These are phyloP conservation scores for Aporrectodea caliginosa DNA, from an alignment of 1,140 invertebrate species.

Conservation along the genomic window DNA sequence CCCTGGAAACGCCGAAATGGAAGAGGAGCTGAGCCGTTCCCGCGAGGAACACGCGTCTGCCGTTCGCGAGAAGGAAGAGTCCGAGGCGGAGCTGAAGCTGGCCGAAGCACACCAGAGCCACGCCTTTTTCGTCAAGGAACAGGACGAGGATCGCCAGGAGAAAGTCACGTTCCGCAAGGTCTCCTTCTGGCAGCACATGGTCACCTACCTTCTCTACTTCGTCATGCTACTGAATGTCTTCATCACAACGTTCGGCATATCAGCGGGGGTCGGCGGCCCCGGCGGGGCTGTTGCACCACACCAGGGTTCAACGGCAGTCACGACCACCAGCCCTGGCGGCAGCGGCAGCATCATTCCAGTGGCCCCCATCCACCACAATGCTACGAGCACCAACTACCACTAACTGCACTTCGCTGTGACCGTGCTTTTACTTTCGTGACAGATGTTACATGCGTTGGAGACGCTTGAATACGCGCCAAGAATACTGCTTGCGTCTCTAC, in stretches of 20 bases:
- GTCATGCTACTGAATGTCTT: conserved; percentile 35
- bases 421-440: too few species aligned
- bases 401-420: too few species aligned
- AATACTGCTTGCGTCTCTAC: too few species aligned
- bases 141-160: conserved; percentile 33
- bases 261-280: conserved; percentile 19
- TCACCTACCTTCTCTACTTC: conserved; percentile 35
- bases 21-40: conserved; percentile 12
- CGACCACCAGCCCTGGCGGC: not conserved
- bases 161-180: conserved; percentile 30
- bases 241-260: conserved; percentile 36
- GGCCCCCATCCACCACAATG: not conserved
- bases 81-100: conserved; percentile 33
- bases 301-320: not conserved
- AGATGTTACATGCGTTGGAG: too few species aligned
- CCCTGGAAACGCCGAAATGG: conserved; percentile 7
- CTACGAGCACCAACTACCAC: not conserved
- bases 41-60: conserved; percentile 27
- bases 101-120: conserved; percentile 33
- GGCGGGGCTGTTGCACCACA: not conserved
- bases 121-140: conserved; percentile 35
- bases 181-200: conserved; percentile 35
- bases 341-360: not conserved
- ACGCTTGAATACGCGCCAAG: too few species aligned
- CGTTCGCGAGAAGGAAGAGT: conserved; percentile 30